Percentiles rank a stretch among this genome's conserved stretches.
Evolutionary conservation across 2,113 vertebrate species (phyloP).

Genomic region (Tympanuchus pallidicinctus): DNA sequence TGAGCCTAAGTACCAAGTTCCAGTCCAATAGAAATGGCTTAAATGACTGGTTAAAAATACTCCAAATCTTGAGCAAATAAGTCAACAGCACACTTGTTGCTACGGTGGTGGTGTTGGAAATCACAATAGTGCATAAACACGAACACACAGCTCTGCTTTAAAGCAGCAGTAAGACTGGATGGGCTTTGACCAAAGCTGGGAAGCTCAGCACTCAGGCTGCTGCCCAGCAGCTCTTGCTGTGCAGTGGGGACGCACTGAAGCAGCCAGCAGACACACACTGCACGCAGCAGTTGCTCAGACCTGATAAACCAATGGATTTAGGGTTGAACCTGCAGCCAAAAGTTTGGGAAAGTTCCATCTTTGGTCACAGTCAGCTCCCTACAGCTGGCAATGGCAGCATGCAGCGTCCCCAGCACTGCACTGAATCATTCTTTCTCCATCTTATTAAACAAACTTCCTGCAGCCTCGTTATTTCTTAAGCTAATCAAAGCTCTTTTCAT

Average conservation of each 20-base stretch:
- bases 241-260: no score
- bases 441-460: background rate
- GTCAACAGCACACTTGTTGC: background rate
- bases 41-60: slow-evolving; percentile 26
- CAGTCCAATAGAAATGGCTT: background rate
- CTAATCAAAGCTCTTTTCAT: background rate
- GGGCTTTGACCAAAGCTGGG: background rate
- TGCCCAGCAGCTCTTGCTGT: no score
- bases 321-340: background rate
- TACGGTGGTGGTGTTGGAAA: background rate
- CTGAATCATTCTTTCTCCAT: background rate
- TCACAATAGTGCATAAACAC: background rate
- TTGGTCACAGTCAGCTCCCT: no score
- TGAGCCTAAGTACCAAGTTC: background rate
- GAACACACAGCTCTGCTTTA: background rate
- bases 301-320: no score
- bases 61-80: background rate
- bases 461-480: background rate
- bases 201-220: no score
- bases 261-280: no score
- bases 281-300: no score
- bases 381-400: no score
- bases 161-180: background rate
- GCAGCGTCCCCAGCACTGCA: background rate
- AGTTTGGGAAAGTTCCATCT: background rate